These are phyloP conservation scores for Orussus abietinus DNA, from an alignment of 1,140 invertebrate genomes.

Conservation along the genomic window DNA sequence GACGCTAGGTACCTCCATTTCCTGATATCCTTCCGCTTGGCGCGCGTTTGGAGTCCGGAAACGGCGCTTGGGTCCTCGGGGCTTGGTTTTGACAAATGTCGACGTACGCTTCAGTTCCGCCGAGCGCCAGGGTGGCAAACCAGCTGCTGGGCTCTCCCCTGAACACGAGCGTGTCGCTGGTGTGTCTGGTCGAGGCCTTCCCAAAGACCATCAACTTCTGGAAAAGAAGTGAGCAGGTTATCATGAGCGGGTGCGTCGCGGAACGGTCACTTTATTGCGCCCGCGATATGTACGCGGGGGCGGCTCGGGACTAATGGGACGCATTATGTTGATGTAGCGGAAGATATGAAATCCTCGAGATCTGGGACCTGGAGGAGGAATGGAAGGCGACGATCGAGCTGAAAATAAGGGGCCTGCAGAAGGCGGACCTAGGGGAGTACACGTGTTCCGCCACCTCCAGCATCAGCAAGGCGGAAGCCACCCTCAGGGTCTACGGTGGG, in stretches of 20 bases:
- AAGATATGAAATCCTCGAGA: slow-evolving; percentile 55
- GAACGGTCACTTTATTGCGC: too few species aligned
- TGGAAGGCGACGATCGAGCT: slow-evolving; percentile 58
- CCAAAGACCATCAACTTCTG: slow-evolving; percentile 60
- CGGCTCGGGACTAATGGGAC: slow-evolving; percentile 12
- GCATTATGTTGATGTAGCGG: slow-evolving; percentile 45
- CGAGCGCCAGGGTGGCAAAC: slow-evolving; percentile 53
- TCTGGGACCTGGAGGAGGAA: slow-evolving; percentile 45
- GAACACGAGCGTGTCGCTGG: slow-evolving; percentile 53
- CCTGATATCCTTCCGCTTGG: too few species aligned
- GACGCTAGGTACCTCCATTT: too few species aligned
- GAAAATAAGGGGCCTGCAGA: slow-evolving; percentile 61
- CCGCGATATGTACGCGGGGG: slow-evolving; percentile 2
- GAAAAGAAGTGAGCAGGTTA: slow-evolving; percentile 51
- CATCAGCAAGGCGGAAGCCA: slow-evolving; percentile 66
- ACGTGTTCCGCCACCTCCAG: slow-evolving; percentile 70
- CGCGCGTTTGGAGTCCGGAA: too few species aligned
- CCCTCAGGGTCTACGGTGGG: slow-evolving; percentile 67
- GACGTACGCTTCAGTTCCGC: too few species aligned
- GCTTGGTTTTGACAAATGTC: too few species aligned
- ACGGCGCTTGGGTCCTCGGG: too few species aligned
- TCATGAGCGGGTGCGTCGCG: slow-evolving; percentile 51
- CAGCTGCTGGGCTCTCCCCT: slow-evolving; percentile 55
- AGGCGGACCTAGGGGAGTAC: slow-evolving; percentile 67
- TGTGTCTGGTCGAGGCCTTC: slow-evolving; percentile 59